Percentiles rank a stretch among this genome's conserved stretches.
These are phyloP conservation scores for Coilia nasus DNA, from an alignment of 2,797 vertebrate genomes.

Conservation along the genomic window DNA sequence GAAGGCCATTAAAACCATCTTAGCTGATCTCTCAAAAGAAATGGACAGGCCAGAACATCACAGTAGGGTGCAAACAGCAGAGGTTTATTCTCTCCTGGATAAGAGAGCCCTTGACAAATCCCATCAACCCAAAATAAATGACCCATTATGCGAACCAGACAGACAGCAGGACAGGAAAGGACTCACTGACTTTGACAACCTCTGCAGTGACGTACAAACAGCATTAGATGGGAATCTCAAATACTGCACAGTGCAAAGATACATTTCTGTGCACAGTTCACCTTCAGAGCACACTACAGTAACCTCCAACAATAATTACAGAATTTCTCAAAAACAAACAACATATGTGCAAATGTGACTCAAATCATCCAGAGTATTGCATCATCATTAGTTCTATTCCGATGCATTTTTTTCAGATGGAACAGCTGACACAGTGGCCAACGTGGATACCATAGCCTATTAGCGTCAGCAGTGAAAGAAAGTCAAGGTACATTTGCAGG, in stretches of 20 bases:
- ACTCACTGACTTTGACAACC: not conserved
- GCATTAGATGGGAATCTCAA: not conserved
- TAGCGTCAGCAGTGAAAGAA: too few species aligned
- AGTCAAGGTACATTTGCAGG: too few species aligned
- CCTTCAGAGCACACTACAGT: too few species aligned
- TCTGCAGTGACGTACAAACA: not conserved
- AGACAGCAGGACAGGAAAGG: not conserved
- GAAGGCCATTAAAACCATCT: not conserved
- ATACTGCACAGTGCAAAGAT: not conserved
- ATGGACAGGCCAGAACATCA: not conserved
- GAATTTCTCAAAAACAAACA: not conserved
- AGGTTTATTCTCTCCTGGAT: slow-evolving; percentile 44
- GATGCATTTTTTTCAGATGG: not conserved
- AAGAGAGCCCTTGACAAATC: slow-evolving; percentile 60
- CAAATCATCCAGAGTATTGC: too few species aligned
- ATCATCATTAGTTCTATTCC: not conserved
- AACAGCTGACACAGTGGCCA: not conserved
- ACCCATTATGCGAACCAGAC: slow-evolving; percentile 51
- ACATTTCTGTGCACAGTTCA: not conserved
- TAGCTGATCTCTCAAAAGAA: not conserved
- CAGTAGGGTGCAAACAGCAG: slow-evolving; percentile 35
- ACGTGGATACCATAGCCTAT: too few species aligned
- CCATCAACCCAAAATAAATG: slow-evolving; percentile 57
- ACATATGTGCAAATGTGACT: too few species aligned
- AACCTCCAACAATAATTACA: not conserved